Evolutionary conservation across 1,140 invertebrate genomes (phyloP).

Genomic region (Sipha flava): DNA sequence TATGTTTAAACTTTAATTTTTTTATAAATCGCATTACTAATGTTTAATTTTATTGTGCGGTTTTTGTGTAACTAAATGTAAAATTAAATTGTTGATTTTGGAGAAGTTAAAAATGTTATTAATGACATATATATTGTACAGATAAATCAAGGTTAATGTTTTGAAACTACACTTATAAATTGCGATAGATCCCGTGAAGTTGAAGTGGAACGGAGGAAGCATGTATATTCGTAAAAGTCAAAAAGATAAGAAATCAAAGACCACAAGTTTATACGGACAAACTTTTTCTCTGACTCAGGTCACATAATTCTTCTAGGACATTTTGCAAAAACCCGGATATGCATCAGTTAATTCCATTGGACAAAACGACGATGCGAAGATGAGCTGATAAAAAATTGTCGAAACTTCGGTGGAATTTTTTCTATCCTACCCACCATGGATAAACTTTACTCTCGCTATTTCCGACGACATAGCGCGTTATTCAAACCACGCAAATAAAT

Average conservation of each 20-base stretch:
- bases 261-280: background rate
- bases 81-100: background rate
- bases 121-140: background rate
- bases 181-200: background rate
- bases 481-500: constrained; percentile 1
- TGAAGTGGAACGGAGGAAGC: background rate
- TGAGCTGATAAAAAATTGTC: constrained; percentile 24
- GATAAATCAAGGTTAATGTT: constrained; percentile 3
- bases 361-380: constrained; percentile 16
- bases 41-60: too few species aligned
- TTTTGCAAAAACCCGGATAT: background rate
- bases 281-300: background rate
- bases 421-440: background rate
- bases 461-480: background rate
- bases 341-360: background rate
- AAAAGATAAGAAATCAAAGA: constrained; percentile 25
- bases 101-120: constrained; percentile 9
- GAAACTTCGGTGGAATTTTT: constrained; percentile 7
- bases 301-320: constrained; percentile 11
- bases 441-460: background rate
- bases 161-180: background rate
- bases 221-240: constrained; percentile 1
- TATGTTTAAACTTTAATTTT: too few species aligned
- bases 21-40: too few species aligned
- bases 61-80: too few species aligned